Base-by-base conservation (phyloP, 1,140 invertebrate genomes). In the Lineus longissimus region DNA sequence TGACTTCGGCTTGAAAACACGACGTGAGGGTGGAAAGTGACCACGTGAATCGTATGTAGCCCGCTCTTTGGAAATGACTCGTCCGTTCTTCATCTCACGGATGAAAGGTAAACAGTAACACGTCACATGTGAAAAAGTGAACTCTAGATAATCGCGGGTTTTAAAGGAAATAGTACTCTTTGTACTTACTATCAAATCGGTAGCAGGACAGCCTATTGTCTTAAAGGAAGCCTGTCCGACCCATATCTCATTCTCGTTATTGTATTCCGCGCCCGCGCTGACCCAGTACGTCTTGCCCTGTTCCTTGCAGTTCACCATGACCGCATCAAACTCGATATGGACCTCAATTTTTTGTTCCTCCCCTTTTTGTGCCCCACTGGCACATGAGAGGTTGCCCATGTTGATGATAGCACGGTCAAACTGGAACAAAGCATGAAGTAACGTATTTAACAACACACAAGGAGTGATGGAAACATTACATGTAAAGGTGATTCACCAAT, bases 261-360 rank as follows among this genome's bases (percentile, higher is more conserved):
- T 76, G 70, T 82, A 84, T 65, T 83, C 81, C 2, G 81, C 82
- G 0, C 83, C 84, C 1, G 80, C 80, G 59, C 81, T 84, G 1
- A 84, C 76, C 70, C 78, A 81, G 59, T 82, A 80, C 0, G 66
- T 62, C 11, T 61, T 65, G 0, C 66, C 70, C 7, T 70, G 68
- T 31, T 76, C 67, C 7, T 61, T 62, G 43, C 79, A 79, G 15
- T 76, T 69, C 15, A 83, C 73, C 66, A 83, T 75, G 0, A 78
- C 64, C 2, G 78, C 81, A 9, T 75, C 73, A 66, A 82, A 84
- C 2, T 51, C 64, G 36, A 84, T 76, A 9, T 61, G 22, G 6
- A 79, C 70, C 7, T 66, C 67, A 59, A 64, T 73, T 1, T 64
- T 51, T 2, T 43, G 27, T 0, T 41, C 25, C 17, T 55, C 1